Percentiles rank a stretch among this genome's conserved stretches.
Conservation (phyloP, 2,797 vertebrate genomes). For the Euphonia xanthogaster region DNA sequence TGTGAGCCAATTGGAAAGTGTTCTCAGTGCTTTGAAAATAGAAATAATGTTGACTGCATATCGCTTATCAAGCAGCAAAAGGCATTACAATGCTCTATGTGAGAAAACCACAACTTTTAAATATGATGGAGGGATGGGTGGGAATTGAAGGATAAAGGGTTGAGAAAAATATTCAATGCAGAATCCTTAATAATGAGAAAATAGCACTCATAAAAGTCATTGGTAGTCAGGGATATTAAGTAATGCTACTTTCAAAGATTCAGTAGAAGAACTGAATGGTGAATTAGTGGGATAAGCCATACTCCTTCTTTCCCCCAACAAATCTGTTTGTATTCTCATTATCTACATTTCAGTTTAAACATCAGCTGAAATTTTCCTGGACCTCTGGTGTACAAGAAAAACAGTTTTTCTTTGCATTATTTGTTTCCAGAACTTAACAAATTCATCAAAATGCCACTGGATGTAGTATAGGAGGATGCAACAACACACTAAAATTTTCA, state of each 20-base stretch:
- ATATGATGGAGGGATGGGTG: background rate
- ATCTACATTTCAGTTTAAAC: slow-evolving; percentile 24
- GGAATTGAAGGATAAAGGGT: background rate
- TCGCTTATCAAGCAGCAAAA: slow-evolving; percentile 18
- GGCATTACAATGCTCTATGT: background rate
- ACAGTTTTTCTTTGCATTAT: background rate
- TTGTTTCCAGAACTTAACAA: background rate
- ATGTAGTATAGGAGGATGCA: background rate
- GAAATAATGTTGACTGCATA: slow-evolving; percentile 1
- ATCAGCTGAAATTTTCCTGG: background rate
- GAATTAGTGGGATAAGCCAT: background rate
- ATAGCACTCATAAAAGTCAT: background rate
- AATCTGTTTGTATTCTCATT: background rate
- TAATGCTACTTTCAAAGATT: slow-evolving; percentile 11
- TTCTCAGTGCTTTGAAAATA: slow-evolving; percentile 55
- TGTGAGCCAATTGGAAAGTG: slow-evolving; percentile 25
- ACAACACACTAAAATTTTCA: background rate
- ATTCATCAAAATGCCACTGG: background rate
- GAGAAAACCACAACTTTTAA: slow-evolving; percentile 3
- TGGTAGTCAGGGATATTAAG: background rate
- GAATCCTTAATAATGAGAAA: background rate
- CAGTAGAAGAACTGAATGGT: background rate
- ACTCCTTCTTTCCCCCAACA: background rate
- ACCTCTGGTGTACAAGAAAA: background rate
- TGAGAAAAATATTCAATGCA: background rate